Conservation (phyloP, 2,888 invertebrate species). For the Hydropsyche betteni region DNA sequence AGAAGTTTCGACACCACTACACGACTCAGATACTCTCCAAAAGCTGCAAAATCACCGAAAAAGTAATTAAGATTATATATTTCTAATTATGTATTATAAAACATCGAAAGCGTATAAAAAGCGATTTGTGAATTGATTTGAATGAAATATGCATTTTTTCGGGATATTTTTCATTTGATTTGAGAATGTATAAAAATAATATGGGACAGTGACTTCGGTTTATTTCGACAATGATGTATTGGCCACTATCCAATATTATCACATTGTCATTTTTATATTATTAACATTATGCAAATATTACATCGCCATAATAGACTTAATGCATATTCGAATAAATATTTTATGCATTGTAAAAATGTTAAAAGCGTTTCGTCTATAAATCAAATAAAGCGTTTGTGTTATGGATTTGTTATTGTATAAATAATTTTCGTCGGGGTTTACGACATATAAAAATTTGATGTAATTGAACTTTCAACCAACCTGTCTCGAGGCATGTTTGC, state of each 20-base stretch:
- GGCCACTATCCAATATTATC: too few relatives aligned
- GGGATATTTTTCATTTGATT: not conserved
- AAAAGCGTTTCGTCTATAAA: too few relatives aligned
- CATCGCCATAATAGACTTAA: too few relatives aligned
- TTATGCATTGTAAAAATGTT: too few relatives aligned
- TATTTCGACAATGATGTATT: too few relatives aligned
- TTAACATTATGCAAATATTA: too few relatives aligned
- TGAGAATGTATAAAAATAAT: conserved; percentile 10
- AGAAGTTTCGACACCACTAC: conserved; percentile 50
- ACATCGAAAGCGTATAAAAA: not conserved
- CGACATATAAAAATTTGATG: not conserved
- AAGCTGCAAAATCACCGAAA: conserved; percentile 40
- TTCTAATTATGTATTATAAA: not conserved
- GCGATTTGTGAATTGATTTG: not conserved
- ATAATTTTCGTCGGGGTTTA: not conserved
- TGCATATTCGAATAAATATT: too few relatives aligned
- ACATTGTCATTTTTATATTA: too few relatives aligned
- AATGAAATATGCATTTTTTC: not conserved
- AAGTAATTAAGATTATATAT: not conserved
- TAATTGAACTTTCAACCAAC: conserved; percentile 41
- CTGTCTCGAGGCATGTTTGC: conserved; percentile 49
- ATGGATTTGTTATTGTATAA: not conserved
- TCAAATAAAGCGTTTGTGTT: not conserved
- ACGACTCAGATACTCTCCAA: conserved; percentile 50
- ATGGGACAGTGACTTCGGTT: not conserved